Base-by-base conservation (phyloP, 37 sponge, comb jelly and placozoan genomes). In the Aphrocallistes beatrix region DNA sequence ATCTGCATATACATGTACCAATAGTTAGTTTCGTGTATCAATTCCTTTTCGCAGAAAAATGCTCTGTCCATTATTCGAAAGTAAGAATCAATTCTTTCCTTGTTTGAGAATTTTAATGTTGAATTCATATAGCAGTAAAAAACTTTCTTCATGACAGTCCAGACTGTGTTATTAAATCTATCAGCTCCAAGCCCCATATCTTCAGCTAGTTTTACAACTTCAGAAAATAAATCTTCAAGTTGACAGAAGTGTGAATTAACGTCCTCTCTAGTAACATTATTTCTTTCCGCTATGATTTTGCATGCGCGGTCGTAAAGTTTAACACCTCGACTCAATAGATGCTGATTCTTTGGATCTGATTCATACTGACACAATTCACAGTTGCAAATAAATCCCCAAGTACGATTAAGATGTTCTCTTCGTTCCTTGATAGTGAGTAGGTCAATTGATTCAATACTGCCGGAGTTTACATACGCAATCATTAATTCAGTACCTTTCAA, bases 1-100 rank as follows among this genome's bases (percentile, higher is more conserved):
- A 60, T 60, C 21, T 60, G 75, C 75, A 60, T 60, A 60, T 60
- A 60, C 10, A 60, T 60, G n/a, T 60, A 60, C 75, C 75, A 60
- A 60, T 25, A 60, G 10, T 30, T 60, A 13, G 75, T 60, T 30
- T 60, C 75, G 34, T 60, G 75, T 60, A 25, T 1, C 75, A 60
- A 28, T 25, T 60, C 75, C 75, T 60, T 60, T 28, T 60, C 75
- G 21, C 75, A 60, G n/a, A 60, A 28, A 13, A 32, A 60, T 60
- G 75, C 75, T 60, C 75, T 3, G n/a, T 60, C 75, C 10, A 60
- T 32, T 19, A 25, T 25, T 6, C n/a, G 25, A 30, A 19, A 60
- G 21, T 60, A 60, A 32, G 75, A 60, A 32, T 60, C 75, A 3
- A 60, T 60, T 28, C 34, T 60, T 28, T 30, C 21, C 6, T 25